Evolutionary conservation across 2,797 vertebrate genomes (phyloP).

Genomic region (Lagocephalus sceleratus): DNA sequence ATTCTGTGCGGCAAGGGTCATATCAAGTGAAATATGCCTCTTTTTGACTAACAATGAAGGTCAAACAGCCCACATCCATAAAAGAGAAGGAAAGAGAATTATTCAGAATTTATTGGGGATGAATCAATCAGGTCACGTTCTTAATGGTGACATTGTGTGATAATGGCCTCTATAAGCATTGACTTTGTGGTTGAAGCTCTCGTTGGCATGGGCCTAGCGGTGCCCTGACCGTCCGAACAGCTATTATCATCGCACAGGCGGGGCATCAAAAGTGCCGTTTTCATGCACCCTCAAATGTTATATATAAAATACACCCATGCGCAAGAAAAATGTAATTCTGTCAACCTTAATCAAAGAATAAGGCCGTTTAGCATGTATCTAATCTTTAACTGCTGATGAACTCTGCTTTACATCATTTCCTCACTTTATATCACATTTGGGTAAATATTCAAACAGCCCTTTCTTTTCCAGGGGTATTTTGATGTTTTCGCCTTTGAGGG

Average conservation of each 20-base stretch:
- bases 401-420: too few species aligned
- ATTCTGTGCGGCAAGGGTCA: conserved; percentile 32
- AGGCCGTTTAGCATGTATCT: too few species aligned
- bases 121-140: conserved; percentile 39
- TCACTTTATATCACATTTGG: too few species aligned
- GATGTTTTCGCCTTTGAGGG: not conserved
- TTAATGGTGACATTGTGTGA: conserved; percentile 35
- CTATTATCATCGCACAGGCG: not conserved
- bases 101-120: conserved; percentile 44
- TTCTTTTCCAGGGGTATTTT: too few species aligned
- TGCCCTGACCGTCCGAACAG: conserved; percentile 1
- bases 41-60: conserved; percentile 34
- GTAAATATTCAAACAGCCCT: not conserved
- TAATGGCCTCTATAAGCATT: conserved; percentile 44
- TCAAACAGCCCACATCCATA: conserved; percentile 14
- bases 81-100: conserved; percentile 39
- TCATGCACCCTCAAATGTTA: not conserved
- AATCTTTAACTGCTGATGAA: too few species aligned
- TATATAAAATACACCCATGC: too few species aligned
- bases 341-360: too few species aligned
- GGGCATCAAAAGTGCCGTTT: conserved; percentile 2
- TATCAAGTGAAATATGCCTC: conserved; percentile 49
- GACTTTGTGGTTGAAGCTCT: conserved; percentile 27
- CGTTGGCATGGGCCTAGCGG: not conserved
- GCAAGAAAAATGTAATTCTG: too few species aligned